A percentile compares a stretch with the other conserved stretches of the same genome.
These are phyloP conservation scores for Phaedon cochleariae DNA, from an alignment of 2,888 invertebrate genomes.

Conservation along the genomic window DNA sequence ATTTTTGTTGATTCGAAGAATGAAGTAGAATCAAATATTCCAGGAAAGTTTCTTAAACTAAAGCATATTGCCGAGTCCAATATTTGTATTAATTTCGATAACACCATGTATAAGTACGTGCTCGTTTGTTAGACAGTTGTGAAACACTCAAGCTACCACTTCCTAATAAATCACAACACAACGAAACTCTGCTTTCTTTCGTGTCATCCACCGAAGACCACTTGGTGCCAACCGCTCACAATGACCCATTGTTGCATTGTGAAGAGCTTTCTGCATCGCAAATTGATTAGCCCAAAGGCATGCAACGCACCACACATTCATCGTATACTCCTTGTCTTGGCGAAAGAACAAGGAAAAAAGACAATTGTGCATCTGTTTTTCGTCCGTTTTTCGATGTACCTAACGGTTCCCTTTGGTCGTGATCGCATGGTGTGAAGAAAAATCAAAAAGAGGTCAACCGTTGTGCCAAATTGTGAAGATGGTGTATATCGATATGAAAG, in stretches of 20 bases:
- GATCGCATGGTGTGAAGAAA: slow-evolving; percentile 14
- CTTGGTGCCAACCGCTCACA: slow-evolving; percentile 6
- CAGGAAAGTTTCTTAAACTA: no score
- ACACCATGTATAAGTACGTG: no score
- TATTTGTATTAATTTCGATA: no score
- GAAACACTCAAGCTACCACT: not conserved
- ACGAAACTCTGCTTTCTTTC: not conserved
- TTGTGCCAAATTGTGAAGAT: not conserved
- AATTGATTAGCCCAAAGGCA: slow-evolving; percentile 2
- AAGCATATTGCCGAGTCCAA: no score
- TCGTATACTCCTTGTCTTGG: not conserved
- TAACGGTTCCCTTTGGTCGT: slow-evolving; percentile 23
- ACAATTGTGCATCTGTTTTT: slow-evolving; percentile 16
- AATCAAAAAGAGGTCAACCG: not conserved
- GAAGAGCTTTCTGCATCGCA: slow-evolving; percentile 5
- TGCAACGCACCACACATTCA: slow-evolving; percentile 1
- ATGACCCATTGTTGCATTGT: slow-evolving; percentile 21
- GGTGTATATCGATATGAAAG: not conserved
- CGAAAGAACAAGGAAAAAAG: not conserved
- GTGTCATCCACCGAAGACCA: not conserved
- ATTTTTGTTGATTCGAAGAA: no score
- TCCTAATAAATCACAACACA: not conserved
- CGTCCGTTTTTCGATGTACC: slow-evolving; percentile 3
- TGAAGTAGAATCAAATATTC: no score
- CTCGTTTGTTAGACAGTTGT: no score